A percentile compares a stretch with the other conserved stretches of the same genome.
phyloP scores from a whole-genome alignment of 2,888 invertebrate species.

The Lasioglossum lativentre region DNA sequence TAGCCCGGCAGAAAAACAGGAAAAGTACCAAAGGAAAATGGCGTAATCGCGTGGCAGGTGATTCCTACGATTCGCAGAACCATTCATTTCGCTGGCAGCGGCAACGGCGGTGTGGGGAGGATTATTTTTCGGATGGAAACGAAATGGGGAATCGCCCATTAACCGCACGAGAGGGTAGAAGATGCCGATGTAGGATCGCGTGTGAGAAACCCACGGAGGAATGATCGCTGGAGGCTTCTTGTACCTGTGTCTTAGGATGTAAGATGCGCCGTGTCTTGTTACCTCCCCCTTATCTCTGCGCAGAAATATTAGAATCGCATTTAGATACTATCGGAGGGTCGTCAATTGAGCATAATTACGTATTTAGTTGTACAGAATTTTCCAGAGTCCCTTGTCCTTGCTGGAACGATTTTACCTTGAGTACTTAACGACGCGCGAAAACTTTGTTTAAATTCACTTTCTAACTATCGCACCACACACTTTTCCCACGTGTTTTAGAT shows the following conservation, averaged over 20 bases:
- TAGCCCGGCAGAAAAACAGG: neutral
- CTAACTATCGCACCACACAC: neutral
- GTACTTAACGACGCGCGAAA: neutral
- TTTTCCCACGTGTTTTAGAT: neutral
- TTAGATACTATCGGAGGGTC: slow-evolving; percentile 2
- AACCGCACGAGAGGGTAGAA: slow-evolving; percentile 69
- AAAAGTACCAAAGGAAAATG: slow-evolving; percentile 21
- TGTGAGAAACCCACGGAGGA: slow-evolving; percentile 60
- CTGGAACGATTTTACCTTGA: neutral
- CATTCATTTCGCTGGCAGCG: slow-evolving; percentile 28
- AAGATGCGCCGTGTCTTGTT: slow-evolving; percentile 36
- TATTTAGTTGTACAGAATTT: neutral
- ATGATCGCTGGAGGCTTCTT: slow-evolving; percentile 32
- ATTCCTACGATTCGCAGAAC: slow-evolving; percentile 16
- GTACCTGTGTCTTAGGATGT: slow-evolving; percentile 31
- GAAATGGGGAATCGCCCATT: slow-evolving; percentile 65
- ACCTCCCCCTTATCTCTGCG: slow-evolving; percentile 24
- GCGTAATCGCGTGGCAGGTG: slow-evolving; percentile 22
- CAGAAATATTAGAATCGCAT: neutral
- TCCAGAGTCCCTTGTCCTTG: neutral
- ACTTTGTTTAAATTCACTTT: neutral
- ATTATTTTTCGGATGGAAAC: slow-evolving; percentile 62
- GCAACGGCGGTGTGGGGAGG: slow-evolving; percentile 28
- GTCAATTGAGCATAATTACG: neutral
- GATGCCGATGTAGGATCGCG: slow-evolving; percentile 63